Percentiles rank a stretch among this genome's conserved stretches.
Evolutionary conservation across 2,888 invertebrate species (phyloP).

Genomic region (Mimachlamys varia): DNA sequence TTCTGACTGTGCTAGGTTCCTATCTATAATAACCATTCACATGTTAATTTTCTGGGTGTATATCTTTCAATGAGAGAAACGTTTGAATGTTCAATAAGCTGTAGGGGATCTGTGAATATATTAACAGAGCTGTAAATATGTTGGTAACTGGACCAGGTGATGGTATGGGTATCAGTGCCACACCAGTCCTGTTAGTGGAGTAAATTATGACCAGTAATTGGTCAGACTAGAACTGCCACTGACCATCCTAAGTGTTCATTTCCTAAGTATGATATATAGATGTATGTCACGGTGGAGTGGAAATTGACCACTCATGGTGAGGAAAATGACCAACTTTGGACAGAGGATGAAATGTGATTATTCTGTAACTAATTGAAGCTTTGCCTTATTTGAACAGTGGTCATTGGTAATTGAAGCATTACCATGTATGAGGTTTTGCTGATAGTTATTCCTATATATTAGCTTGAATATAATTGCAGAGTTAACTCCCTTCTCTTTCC

Average conservation of each 20-base stretch:
- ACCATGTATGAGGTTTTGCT: neutral
- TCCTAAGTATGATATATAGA: slow-evolving; percentile 35
- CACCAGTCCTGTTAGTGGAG: neutral
- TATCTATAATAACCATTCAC: neutral
- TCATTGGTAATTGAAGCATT: neutral
- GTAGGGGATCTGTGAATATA: neutral
- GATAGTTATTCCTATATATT: neutral
- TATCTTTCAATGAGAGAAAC: neutral
- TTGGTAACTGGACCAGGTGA: neutral
- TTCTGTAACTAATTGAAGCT: neutral
- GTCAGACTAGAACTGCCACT: neutral
- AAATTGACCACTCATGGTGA: slow-evolving; percentile 17
- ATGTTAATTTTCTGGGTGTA: neutral
- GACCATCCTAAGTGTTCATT: neutral
- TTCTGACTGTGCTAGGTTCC: too few species aligned
- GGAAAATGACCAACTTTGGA: neutral
- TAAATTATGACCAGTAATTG: neutral
- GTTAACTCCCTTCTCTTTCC: neutral
- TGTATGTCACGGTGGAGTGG: neutral
- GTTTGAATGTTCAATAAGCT: neutral
- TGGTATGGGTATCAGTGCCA: neutral
- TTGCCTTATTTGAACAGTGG: neutral
- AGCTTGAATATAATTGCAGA: too few species aligned
- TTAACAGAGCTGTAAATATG: neutral
- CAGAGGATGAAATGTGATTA: slow-evolving; percentile 21